Evolutionary conservation across 2,797 vertebrate genomes (phyloP), one percentile per base, ranked within the genome.

Genomic region (Pseudochaenichthys georgianus): DNA sequence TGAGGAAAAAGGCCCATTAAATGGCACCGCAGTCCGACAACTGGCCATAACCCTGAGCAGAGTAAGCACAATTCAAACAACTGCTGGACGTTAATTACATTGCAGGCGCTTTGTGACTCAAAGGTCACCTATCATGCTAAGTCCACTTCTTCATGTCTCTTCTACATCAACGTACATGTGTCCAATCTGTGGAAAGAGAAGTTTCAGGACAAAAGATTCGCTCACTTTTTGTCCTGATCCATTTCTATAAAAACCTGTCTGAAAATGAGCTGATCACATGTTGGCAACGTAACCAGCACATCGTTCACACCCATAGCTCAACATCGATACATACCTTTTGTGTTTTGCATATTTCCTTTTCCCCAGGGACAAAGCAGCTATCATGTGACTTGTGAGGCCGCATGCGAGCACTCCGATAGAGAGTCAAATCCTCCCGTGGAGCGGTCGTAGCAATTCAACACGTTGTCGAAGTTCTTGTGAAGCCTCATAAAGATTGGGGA

Each of bases 31-130:
- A 9, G 68, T 59, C 64, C 59, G 57, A 67, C 63, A 84, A 84
- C 63, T 72, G 81, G 75, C 83, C 69, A 43, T 79, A 80, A 84
- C 67, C 60, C 51, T 3, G 45, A 83, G 88, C 87, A 67, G 61
- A 78, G 72, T 85, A 80, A 89, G 80, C 79, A 84, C 78, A 85
- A 83, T 83, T 81, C 80, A 83, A 79, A 81, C 62, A 70, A 74
- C 43, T 19, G 13, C 53, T 28, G 17, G 64, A 45, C 58, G 60
- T 83, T 85, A 73, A 81, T 78, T 83, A 70, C 45, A 70, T 41
- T 51, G 28, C 13, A 19, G n/a, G 53, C 0, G 1, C 42, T 77
- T n/a, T 48, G 55, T 68, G 55, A 74, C 42, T 75, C 53, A 31
- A 55, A 17, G 28, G 4, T 5, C 28, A 28, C 28, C 4, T 28